phyloP scores from a whole-genome alignment of 2,797 vertebrate genomes.

The Staurois parvus region DNA sequence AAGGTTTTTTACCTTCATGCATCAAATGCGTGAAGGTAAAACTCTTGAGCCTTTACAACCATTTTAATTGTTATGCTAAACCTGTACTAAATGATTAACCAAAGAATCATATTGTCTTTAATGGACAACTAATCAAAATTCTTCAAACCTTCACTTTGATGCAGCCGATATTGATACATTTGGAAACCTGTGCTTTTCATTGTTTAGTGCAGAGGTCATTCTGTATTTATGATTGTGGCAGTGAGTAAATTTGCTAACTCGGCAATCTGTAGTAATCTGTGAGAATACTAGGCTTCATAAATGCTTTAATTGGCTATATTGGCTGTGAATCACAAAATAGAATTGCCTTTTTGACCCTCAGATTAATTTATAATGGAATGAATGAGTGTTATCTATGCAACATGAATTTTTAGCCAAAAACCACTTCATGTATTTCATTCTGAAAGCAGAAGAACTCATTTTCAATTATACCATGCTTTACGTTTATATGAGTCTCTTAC shows the following conservation, averaged over 20 bases:
- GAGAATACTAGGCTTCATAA: background rate
- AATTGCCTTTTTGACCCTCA: background rate
- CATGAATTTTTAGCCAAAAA: background rate
- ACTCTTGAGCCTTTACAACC: no score
- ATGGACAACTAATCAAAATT: background rate
- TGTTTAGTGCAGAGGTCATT: background rate
- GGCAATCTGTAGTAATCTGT: background rate
- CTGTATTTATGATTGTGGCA: background rate
- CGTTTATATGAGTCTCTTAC: background rate
- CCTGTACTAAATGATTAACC: background rate
- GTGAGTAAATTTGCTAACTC: background rate
- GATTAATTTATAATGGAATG: background rate
- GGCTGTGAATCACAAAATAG: background rate
- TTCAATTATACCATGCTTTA: background rate
- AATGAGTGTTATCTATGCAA: background rate
- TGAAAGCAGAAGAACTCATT: background rate
- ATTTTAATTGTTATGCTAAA: background rate
- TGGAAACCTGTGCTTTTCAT: background rate
- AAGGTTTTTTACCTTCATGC: no score
- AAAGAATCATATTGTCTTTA: background rate
- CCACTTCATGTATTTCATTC: background rate
- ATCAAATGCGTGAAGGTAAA: no score
- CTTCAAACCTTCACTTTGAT: background rate
- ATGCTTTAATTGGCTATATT: background rate
- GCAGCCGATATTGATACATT: background rate